Conservation (phyloP, 2,888 invertebrate species). For the Acronicta alni region DNA sequence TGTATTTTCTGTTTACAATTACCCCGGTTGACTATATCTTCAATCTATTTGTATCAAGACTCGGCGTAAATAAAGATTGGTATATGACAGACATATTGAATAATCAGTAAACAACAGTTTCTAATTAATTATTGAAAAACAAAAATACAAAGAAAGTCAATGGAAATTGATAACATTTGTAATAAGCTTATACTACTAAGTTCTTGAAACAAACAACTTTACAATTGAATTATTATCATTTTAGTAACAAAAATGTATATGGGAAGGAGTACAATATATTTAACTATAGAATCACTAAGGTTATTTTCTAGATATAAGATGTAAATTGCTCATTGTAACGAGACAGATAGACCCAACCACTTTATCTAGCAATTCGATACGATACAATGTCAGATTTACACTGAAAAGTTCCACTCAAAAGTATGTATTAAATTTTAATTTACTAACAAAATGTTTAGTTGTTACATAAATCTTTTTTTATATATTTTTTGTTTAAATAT, state of each 20-base stretch:
- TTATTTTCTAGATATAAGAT: background rate
- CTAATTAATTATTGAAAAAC: slow-evolving; percentile 1
- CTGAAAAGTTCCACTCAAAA: no score
- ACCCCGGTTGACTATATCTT: no score
- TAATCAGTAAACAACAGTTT: slow-evolving; percentile 40
- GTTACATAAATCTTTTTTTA: no score
- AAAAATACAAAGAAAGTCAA: slow-evolving; percentile 21
- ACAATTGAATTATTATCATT: slow-evolving; percentile 15
- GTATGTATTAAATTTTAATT: no score
- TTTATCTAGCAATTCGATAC: slow-evolving; percentile 21
- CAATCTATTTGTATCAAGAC: slow-evolving; percentile 3
- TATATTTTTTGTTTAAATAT: no score
- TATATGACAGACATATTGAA: slow-evolving; percentile 24
- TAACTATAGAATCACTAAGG: background rate
- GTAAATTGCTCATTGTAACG: slow-evolving; percentile 17
- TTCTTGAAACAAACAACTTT: slow-evolving; percentile 36
- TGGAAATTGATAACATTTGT: slow-evolving; percentile 43
- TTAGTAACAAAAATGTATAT: slow-evolving; percentile 3
- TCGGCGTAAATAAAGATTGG: slow-evolving; percentile 26
- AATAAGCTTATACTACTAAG: slow-evolving; percentile 34
- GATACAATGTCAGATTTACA: background rate
- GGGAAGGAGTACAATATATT: background rate
- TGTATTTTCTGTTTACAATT: no score
- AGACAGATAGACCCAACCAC: slow-evolving; percentile 10
- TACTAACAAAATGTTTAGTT: no score